phyloP scores from a whole-genome alignment of 1,140 invertebrate species.

The Zaprionus camerounensis region DNA sequence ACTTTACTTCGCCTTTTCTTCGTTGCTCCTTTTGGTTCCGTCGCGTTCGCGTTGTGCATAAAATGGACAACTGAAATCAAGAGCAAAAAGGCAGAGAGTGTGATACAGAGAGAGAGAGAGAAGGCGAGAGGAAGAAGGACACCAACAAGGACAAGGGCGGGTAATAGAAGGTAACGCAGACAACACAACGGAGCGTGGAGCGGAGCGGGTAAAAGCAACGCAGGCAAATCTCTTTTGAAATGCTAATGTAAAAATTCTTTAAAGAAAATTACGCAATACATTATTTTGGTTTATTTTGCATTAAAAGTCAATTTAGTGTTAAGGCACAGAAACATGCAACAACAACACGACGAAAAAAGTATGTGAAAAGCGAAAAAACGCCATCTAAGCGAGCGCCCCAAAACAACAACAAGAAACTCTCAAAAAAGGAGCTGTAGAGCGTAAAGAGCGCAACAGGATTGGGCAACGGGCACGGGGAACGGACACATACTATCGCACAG shows the following conservation, averaged over 20 bases:
- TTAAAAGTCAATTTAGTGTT: conserved; percentile 83
- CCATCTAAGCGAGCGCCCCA: conserved; percentile 38
- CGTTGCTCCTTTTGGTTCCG: conserved; percentile 21
- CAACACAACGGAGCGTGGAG: conserved; percentile 12
- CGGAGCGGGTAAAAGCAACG: conserved; percentile 55
- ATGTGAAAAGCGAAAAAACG: conserved; percentile 20
- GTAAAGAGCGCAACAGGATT: conserved; percentile 77
- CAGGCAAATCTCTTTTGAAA: conserved; percentile 78
- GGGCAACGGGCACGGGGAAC: conserved; percentile 31
- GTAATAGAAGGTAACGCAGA: conserved; percentile 37
- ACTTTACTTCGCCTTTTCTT: not conserved
- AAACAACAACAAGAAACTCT: conserved; percentile 12
- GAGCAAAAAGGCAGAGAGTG: conserved; percentile 12
- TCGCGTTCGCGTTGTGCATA: conserved; percentile 21
- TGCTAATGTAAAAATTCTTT: conserved; percentile 83
- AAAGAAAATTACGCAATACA: conserved; percentile 83
- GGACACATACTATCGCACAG: conserved; percentile 16
- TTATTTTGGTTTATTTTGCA: conserved; percentile 83
- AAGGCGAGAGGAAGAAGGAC: not conserved
- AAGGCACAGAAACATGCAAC: conserved; percentile 48
- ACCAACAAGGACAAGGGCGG: not conserved
- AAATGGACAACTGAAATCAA: conserved; percentile 49
- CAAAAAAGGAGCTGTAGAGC: conserved; percentile 68
- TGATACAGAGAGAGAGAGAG: not conserved
- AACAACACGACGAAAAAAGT: conserved; percentile 23